Conservation (phyloP, 2,888 invertebrate species). For the Yponomeuta malinellus region DNA sequence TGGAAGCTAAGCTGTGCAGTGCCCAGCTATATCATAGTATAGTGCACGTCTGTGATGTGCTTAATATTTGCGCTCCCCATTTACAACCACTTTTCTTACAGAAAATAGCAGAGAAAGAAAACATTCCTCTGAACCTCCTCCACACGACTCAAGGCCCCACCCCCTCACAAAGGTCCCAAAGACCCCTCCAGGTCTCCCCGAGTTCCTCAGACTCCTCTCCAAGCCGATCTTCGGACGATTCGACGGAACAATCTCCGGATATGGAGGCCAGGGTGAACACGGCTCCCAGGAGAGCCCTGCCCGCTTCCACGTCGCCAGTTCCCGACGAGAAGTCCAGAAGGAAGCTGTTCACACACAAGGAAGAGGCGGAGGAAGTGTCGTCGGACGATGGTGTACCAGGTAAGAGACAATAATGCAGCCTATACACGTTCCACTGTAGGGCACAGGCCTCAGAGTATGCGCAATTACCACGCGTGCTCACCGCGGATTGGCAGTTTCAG, state of each 20-base stretch:
- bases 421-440: no score
- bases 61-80: no score
- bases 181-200: slow-evolving; percentile 35
- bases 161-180: slow-evolving; percentile 27
- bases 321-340: slow-evolving; percentile 35
- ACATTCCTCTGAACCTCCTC: slow-evolving; percentile 44
- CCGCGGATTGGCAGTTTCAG: no score
- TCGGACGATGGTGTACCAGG: slow-evolving; percentile 35
- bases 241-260: neutral
- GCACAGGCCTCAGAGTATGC: no score
- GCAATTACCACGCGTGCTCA: no score
- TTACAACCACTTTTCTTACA: slow-evolving; percentile 27
- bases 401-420: slow-evolving; percentile 18
- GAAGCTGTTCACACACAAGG: slow-evolving; percentile 55
- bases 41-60: no score
- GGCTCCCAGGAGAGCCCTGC: slow-evolving; percentile 37
- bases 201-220: slow-evolving; percentile 30
- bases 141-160: slow-evolving; percentile 29
- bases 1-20: no score
- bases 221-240: slow-evolving; percentile 27
- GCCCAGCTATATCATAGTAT: no score
- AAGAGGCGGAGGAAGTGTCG: slow-evolving; percentile 25
- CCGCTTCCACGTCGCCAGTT: slow-evolving; percentile 17
- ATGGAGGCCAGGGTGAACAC: slow-evolving; percentile 50
- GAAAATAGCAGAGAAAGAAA: slow-evolving; percentile 60